phyloP scores from a whole-genome alignment of 2,888 invertebrate genomes.

The Gortyna flavago region DNA sequence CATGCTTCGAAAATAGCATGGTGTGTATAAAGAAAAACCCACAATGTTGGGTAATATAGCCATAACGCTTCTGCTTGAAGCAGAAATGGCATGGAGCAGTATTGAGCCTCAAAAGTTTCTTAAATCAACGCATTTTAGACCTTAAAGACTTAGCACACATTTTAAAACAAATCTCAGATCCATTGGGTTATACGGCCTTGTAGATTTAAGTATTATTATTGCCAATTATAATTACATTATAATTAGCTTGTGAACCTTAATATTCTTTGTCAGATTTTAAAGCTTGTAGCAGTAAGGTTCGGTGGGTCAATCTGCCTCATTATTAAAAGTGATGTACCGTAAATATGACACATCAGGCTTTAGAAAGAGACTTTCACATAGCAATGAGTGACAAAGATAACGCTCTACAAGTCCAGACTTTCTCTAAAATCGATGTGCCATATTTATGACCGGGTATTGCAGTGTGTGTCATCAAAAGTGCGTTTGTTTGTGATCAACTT shows the following conservation, averaged over 20 bases:
- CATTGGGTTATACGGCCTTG: conserved; percentile 2
- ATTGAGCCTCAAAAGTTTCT: conserved; percentile 52
- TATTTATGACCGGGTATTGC: neutral
- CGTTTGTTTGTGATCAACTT: conserved; percentile 55
- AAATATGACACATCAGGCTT: neutral
- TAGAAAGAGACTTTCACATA: neutral
- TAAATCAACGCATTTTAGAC: conserved; percentile 49
- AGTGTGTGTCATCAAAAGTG: conserved; percentile 34
- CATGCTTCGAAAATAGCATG: conserved; percentile 58
- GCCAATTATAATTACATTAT: conserved; percentile 58
- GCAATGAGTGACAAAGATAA: neutral
- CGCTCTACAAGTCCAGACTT: neutral
- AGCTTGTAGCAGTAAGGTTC: conserved; percentile 69
- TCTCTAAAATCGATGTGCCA: conserved; percentile 2
- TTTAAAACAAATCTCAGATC: conserved; percentile 36
- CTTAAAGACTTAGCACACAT: conserved; percentile 31
- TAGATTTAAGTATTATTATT: conserved; percentile 24
- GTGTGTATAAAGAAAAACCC: conserved; percentile 34
- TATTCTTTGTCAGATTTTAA: conserved; percentile 62
- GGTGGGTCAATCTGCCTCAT: conserved; percentile 73
- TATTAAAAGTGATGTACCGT: conserved; percentile 29
- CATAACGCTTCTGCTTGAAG: conserved; percentile 18
- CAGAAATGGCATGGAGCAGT: conserved; percentile 32
- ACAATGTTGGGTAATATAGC: conserved; percentile 33
- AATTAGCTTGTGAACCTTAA: conserved; percentile 48